Evolutionary conservation across 2,113 vertebrate genomes (phyloP), one percentile per base, ranked within the genome.

Genomic region (Rutilus rutilus): DNA sequence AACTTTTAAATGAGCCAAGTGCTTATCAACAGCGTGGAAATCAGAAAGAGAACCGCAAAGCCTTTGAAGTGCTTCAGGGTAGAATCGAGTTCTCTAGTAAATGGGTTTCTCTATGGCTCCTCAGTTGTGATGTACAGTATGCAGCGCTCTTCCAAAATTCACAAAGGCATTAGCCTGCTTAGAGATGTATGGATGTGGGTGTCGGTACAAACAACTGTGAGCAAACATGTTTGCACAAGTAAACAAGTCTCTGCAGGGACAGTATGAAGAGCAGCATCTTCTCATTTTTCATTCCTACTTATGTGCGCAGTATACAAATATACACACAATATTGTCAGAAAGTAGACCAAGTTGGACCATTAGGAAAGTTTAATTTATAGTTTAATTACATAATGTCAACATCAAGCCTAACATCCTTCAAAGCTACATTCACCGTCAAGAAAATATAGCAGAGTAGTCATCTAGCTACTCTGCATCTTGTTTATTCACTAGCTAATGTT

Each of bases 241-340:
- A 86, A 86, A 82, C 57, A 82, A 76, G 47, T 59, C 74, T 36
- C 39, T 23, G 6, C 64, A 36, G 25, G 79, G 79, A 82, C 47
- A 71, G 64, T 23, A 64, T 27, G 12, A 45, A 59, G 39, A 69
- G 42, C 80, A 52, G 25, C 1, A 15, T 27, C 14, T 71, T n/a
- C 33, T 73, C 45, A 69, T 82, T 82, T 73, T 14, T 54, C 14
- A 71, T 83, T 59, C 33, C 82, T 19, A 54, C 45, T 23, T 42
- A 67, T 82, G 19, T 11, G 30, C 33, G 19, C 54, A 59, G 21
- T 39, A 82, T 23, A 19, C 27, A 83, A 36, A 15, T 42, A 52
- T 15, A 77, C 0, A 45, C 25, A 50, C 17, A 77, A 33, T 77
- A 33, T 54, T 30, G 47, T 21, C 19, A 30, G 25, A 77, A 52